Conservation (phyloP, 2,797 vertebrate genomes). For the Esox lucius region DNA sequence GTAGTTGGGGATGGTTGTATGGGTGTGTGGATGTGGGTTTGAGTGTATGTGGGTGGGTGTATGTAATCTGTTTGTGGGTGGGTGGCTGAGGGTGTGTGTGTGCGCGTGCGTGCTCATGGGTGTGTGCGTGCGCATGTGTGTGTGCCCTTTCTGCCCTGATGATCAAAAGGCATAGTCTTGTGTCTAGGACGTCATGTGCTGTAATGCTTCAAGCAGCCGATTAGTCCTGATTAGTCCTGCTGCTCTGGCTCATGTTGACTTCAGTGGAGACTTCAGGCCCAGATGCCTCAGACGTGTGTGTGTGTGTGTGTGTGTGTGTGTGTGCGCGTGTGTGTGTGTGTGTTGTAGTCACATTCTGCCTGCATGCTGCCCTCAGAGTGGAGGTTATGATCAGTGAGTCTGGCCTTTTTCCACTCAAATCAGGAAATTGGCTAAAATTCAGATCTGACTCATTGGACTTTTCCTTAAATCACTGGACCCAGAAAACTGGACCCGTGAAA, state of each 20-base stretch:
- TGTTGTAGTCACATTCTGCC: neutral
- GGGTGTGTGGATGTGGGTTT: neutral
- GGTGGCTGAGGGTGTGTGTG: no score
- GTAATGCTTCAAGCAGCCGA: slow-evolving; percentile 2
- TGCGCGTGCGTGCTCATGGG: no score
- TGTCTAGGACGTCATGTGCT: neutral
- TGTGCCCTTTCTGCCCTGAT: neutral
- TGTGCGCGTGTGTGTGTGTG: no score
- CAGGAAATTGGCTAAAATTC: no score
- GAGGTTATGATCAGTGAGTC: neutral
- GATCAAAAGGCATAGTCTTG: neutral
- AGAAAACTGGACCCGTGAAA: no score
- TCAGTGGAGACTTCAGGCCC: neutral
- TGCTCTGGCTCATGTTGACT: neutral
- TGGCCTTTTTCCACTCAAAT: no score
- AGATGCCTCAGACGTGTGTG: no score
- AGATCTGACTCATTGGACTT: no score
- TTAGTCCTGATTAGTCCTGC: neutral
- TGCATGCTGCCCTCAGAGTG: neutral
- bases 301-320: no score
- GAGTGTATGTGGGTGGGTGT: neutral
- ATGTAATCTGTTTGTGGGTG: no score
- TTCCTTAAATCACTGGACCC: no score
- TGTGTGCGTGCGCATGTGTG: neutral
- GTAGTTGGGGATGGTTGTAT: no score